Evolutionary conservation across 2,113 vertebrate species (phyloP).

Genomic region (Cisticola juncidis): DNA sequence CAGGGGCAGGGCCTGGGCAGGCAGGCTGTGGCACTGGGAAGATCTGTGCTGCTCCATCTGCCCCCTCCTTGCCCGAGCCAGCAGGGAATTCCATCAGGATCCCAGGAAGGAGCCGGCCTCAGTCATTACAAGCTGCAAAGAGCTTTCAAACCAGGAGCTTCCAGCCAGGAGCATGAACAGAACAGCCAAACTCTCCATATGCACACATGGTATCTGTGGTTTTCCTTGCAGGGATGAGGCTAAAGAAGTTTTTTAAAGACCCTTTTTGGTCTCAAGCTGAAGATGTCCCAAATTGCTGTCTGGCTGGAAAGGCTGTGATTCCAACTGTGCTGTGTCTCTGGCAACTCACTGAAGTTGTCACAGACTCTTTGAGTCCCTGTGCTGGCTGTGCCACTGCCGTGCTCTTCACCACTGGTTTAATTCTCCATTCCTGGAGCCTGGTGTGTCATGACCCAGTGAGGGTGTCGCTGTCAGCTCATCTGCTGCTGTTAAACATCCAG

Average conservation of each 20-base stretch:
- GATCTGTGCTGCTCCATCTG: neutral
- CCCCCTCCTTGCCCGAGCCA: neutral
- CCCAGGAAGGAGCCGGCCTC: neutral
- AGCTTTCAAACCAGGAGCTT: neutral
- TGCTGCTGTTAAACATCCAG: neutral
- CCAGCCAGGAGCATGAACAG: neutral
- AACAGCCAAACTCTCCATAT: neutral
- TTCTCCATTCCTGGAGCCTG: neutral
- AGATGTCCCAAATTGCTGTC: neutral
- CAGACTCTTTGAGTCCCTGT: neutral
- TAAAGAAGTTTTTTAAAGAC: neutral
- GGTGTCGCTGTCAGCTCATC: neutral
- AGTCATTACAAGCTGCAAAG: neutral
- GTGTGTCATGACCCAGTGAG: neutral
- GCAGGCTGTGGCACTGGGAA: too few species aligned
- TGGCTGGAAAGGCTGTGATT: neutral
- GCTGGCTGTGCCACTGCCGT: neutral
- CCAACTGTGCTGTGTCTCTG: neutral
- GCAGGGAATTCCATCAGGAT: neutral
- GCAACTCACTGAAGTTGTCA: neutral
- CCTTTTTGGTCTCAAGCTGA: neutral
- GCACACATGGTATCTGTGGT: rapidly evolving
- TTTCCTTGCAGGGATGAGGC: neutral
- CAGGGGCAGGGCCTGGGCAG: neutral
- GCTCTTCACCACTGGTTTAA: neutral